These are phyloP conservation scores for Cremastobaeus sp. DNA, from an alignment of 2,888 invertebrate genomes.

Conservation along the genomic window DNA sequence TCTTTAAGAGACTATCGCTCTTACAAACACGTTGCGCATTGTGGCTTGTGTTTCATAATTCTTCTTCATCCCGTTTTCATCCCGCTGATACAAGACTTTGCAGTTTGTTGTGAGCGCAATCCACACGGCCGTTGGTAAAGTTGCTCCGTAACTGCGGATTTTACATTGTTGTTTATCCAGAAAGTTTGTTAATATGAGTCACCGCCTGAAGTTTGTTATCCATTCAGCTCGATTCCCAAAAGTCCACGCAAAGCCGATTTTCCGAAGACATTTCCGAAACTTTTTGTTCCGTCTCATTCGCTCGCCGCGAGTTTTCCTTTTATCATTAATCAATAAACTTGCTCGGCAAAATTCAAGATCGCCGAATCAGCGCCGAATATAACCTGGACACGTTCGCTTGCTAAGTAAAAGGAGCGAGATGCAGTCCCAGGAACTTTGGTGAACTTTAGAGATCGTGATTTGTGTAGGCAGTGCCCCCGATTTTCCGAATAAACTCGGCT, in stretches of 20 bases:
- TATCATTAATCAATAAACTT: conserved; percentile 55
- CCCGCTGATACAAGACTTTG: too few relatives aligned
- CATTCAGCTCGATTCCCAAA: conserved; percentile 39
- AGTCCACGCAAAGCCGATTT: conserved; percentile 33
- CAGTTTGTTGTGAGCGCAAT: neutral
- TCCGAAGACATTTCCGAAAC: conserved; percentile 39
- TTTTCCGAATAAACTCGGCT: conserved; percentile 25
- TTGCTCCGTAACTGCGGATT: conserved; percentile 26
- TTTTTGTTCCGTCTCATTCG: conserved; percentile 21
- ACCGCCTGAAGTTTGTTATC: conserved; percentile 35
- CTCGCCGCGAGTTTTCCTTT: conserved; percentile 21
- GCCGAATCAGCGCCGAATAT: conserved; percentile 47
- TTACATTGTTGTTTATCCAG: conserved; percentile 37
- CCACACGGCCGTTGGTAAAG: conserved; percentile 6
- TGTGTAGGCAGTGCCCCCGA: conserved; percentile 33
- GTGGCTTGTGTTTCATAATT: too few relatives aligned
- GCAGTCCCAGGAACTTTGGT: conserved; percentile 40
- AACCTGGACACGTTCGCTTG: conserved; percentile 45
- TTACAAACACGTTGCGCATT: too few relatives aligned
- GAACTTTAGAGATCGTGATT: conserved; percentile 38
- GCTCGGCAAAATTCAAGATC: conserved; percentile 44
- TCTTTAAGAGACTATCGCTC: too few relatives aligned
- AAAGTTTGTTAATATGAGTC: conserved; percentile 53
- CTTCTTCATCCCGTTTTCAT: too few relatives aligned
- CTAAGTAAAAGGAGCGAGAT: conserved; percentile 42